Percentiles rank a stretch among this genome's conserved stretches.
These are phyloP conservation scores for Formica exsecta DNA, from an alignment of 1,140 invertebrate genomes.

Conservation along the genomic window DNA sequence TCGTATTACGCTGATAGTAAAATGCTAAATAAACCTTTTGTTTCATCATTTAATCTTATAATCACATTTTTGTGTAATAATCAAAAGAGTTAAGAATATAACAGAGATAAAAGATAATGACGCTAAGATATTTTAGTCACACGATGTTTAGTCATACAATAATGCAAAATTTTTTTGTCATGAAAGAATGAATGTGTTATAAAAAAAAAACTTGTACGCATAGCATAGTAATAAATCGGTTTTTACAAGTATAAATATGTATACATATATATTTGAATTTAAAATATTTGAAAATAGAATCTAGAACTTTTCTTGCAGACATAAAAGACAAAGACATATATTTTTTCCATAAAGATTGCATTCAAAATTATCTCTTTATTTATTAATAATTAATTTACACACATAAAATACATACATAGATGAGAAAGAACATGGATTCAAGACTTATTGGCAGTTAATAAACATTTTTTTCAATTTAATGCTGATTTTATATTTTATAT, in stretches of 20 bases:
- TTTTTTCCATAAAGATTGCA: constrained; percentile 1
- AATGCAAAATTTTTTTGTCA: neutral
- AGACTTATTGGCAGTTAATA: constrained; percentile 17
- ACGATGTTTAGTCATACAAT: too few species aligned
- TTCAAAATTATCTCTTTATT: neutral
- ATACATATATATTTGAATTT: neutral
- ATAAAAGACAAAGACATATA: neutral
- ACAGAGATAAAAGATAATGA: neutral
- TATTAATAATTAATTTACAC: neutral
- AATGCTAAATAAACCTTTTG: neutral
- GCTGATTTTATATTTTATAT: neutral
- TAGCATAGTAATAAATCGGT: neutral
- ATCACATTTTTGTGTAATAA: neutral
- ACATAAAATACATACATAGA: neutral
- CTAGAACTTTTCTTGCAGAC: neutral
- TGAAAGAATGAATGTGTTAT: neutral
- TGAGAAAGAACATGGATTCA: neutral
- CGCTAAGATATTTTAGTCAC: neutral
- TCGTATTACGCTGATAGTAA: neutral
- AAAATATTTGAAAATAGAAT: neutral
- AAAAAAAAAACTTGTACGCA: too few species aligned
- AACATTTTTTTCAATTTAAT: neutral
- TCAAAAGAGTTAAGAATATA: neutral
- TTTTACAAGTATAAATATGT: neutral
- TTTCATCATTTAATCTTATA: neutral